A percentile compares a stretch with the other conserved stretches of the same genome.
Conservation (phyloP, 2,888 invertebrate genomes). For the Cyclophora punctaria region DNA sequence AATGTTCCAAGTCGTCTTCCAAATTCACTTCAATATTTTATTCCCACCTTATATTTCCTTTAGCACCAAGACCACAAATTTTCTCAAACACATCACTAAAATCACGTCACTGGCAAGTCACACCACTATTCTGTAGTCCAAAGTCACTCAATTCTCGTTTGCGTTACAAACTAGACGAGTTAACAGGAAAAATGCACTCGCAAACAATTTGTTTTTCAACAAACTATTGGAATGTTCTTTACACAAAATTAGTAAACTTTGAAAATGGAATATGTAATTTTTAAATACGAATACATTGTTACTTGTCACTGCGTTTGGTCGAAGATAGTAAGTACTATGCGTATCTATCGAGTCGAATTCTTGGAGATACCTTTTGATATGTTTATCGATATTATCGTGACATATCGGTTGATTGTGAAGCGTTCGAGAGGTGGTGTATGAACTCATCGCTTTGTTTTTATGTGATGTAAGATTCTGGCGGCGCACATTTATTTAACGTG, state of each 20-base stretch:
- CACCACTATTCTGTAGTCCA: background rate
- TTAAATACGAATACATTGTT: too few relatives aligned
- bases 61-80: too few relatives aligned
- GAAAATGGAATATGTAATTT: too few relatives aligned
- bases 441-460: too few relatives aligned
- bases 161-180: constrained; percentile 28
- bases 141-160: constrained; percentile 21
- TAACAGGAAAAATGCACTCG: constrained; percentile 25
- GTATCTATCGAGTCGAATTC: background rate
- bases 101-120: too few relatives aligned
- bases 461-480: too few relatives aligned
- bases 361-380: background rate
- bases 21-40: too few relatives aligned
- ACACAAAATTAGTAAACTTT: background rate
- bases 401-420: background rate
- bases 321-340: too few relatives aligned
- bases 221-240: constrained; percentile 43
- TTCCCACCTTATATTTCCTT: too few relatives aligned
- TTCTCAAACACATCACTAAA: too few relatives aligned
- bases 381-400: background rate
- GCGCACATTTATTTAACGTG: too few relatives aligned
- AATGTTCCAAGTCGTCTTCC: too few relatives aligned
- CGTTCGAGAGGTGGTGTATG: background rate
- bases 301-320: background rate
- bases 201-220: constrained; percentile 35